Percentiles rank a stretch among this genome's conserved stretches.
Evolutionary conservation across 2,888 invertebrate species (phyloP).

Genomic region (Smittia aterrima): DNA sequence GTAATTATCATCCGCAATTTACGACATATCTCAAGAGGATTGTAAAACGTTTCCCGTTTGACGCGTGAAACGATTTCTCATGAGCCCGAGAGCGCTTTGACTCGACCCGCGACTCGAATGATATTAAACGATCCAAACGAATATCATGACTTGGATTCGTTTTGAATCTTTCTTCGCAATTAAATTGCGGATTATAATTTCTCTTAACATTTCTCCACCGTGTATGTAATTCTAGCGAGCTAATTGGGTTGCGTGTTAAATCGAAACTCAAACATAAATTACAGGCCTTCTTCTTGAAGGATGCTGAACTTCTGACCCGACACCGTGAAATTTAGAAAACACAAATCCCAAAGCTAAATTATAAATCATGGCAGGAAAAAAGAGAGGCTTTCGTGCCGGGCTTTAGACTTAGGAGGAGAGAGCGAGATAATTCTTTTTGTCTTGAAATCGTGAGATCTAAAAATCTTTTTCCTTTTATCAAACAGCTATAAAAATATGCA

Average conservation of each 20-base stretch:
- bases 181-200: not conserved
- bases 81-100: too few relatives aligned
- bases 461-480: constrained; percentile 1
- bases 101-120: too few relatives aligned
- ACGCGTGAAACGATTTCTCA: too few relatives aligned
- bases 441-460: not conserved
- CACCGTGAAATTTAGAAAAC: too few relatives aligned
- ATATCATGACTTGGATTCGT: too few relatives aligned
- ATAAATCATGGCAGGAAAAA: not conserved
- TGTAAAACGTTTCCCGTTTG: too few relatives aligned
- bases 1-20: too few relatives aligned
- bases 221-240: not conserved
- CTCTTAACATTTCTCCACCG: not conserved
- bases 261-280: not conserved
- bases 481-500: not conserved
- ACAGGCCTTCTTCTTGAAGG: not conserved
- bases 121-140: too few relatives aligned
- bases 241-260: constrained; percentile 8
- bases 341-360: not conserved
- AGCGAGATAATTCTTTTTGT: not conserved
- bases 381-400: too few relatives aligned
- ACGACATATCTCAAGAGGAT: too few relatives aligned
- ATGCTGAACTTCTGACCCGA: too few relatives aligned
- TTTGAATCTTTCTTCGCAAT: not conserved
- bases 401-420: too few relatives aligned